Conservation (phyloP, 2,888 invertebrate species). For the Junonia oenone region DNA sequence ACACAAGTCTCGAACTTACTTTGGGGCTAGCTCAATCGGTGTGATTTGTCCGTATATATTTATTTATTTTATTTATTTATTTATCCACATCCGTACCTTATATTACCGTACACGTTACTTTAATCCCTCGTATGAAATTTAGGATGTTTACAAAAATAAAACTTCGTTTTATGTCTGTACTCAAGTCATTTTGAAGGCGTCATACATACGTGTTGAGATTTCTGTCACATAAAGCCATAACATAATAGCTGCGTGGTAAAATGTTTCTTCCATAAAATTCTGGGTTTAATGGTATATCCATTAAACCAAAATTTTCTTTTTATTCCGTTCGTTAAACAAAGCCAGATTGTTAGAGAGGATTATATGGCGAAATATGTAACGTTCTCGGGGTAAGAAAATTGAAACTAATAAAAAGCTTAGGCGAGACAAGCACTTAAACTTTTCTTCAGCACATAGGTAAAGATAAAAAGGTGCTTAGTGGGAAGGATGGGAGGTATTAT, state of each 20-base stretch:
- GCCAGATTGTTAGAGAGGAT: slow-evolving; percentile 3
- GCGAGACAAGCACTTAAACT: slow-evolving; percentile 12
- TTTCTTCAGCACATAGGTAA: slow-evolving; percentile 14
- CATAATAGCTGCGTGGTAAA: not conserved
- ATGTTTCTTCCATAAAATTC: not conserved
- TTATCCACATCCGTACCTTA: too few species aligned
- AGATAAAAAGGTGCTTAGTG: slow-evolving; percentile 9
- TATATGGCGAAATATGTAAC: slow-evolving; percentile 9
- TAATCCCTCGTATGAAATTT: too few species aligned
- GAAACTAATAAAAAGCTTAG: slow-evolving; percentile 35
- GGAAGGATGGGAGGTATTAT: slow-evolving; percentile 15
- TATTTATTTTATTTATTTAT: too few species aligned
- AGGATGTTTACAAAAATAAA: not conserved
- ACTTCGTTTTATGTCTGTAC: not conserved
- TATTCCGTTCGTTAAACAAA: not conserved
- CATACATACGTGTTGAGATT: not conserved
- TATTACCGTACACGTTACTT: too few species aligned
- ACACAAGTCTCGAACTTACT: too few species aligned
- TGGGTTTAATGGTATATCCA: slow-evolving; percentile 4
- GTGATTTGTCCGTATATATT: too few species aligned
- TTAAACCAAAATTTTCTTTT: too few species aligned
- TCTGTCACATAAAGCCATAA: not conserved
- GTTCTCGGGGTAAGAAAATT: slow-evolving; percentile 23
- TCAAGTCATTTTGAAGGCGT: not conserved
- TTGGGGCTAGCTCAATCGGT: too few species aligned